phyloP scores from a whole-genome alignment of 2,888 invertebrate species.

The Sericinus montela region DNA sequence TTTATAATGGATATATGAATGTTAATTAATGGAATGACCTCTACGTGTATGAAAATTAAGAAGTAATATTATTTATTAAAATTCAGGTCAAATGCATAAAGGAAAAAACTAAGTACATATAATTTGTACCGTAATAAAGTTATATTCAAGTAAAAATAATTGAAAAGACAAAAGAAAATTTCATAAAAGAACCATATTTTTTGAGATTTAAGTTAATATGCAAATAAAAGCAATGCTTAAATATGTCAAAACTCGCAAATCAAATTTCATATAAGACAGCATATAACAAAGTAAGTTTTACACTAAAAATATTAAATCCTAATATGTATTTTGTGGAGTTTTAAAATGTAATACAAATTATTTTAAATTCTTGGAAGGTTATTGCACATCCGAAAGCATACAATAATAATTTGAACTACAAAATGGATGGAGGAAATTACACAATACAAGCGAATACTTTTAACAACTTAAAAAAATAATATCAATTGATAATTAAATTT shows the following conservation, averaged over 20 bases:
- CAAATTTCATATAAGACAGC: background rate
- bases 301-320: background rate
- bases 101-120: background rate
- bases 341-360: too few relatives aligned
- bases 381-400: constrained; percentile 3
- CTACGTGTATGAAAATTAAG: background rate
- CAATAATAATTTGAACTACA: background rate
- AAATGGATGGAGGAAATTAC: background rate
- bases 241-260: background rate
- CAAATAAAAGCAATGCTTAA: background rate
- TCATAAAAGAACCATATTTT: background rate
- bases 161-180: background rate
- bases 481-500: background rate
- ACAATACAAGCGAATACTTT: background rate
- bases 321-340: background rate
- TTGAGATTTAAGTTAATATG: background rate
- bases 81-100: background rate
- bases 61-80: background rate
- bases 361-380: background rate
- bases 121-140: background rate
- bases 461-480: background rate
- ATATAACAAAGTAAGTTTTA: background rate
- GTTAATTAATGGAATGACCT: constrained; percentile 9
- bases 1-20: constrained; percentile 10
- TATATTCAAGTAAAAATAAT: background rate